These are phyloP conservation scores for Keiferia lycopersicella DNA, from an alignment of 2,888 invertebrate genomes.

Conservation along the genomic window DNA sequence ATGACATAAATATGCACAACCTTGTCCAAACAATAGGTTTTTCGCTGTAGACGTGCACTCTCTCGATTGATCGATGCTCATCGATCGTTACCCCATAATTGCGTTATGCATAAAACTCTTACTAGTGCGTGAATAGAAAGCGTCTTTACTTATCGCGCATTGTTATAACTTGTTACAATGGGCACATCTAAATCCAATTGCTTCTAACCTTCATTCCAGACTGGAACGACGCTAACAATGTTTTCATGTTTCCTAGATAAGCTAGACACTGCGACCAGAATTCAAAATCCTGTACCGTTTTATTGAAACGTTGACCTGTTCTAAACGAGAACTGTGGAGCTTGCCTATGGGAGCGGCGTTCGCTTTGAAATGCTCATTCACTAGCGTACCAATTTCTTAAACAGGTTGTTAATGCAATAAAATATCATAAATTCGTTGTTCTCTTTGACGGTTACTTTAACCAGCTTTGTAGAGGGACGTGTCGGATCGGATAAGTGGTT, in stretches of 20 bases:
- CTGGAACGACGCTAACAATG: conserved; percentile 39
- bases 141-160: conserved; percentile 52
- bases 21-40: conserved; percentile 59
- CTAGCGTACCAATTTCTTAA: conserved; percentile 27
- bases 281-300: conserved; percentile 34
- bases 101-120: conserved; percentile 64
- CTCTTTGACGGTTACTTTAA: conserved; percentile 24
- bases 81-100: conserved; percentile 51
- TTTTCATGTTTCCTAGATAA: conserved; percentile 45
- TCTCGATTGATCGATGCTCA: conserved; percentile 46
- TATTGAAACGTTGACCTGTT: conserved; percentile 28
- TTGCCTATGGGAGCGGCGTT: conserved; percentile 16
- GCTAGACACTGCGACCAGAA: conserved; percentile 39
- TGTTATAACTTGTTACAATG: conserved; percentile 53
- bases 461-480: conserved; percentile 12
- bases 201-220: conserved; percentile 39
- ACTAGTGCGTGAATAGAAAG: conserved; percentile 61
- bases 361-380: conserved; percentile 24
- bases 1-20: conserved; percentile 56
- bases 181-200: conserved; percentile 48
- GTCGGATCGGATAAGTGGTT: conserved; percentile 26
- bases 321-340: conserved; percentile 14
- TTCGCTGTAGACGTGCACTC: conserved; percentile 44
- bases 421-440: conserved; percentile 28
- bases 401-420: conserved; percentile 29